Evolutionary conservation across 1,140 invertebrate species (phyloP), one percentile per base, ranked within the genome.

Genomic region (Oreohelix idahoensis): DNA sequence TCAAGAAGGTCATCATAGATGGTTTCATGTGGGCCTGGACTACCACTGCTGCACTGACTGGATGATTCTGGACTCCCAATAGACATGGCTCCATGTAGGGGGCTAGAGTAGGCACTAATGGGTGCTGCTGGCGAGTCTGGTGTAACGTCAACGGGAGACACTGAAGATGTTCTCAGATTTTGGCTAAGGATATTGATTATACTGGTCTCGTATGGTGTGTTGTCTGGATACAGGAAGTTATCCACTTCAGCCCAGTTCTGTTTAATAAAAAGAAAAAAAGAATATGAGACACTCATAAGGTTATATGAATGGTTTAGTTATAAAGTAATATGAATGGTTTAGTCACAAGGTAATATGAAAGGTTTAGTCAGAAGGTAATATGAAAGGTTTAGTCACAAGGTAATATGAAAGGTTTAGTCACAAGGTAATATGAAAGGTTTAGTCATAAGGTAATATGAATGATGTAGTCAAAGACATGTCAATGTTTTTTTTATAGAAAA

Each of bases 1-100:
- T 92, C 92, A 29, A 92, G 84, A 23, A 92, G 86, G 45, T 92
- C 90, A 39, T 92, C 92, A 69, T 90, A 91, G 29, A 84, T 66
- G 20, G 51, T 63, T n/a, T 83, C 74, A 20, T 71, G 78, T 76
- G 80, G 85, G 35, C 20, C 53, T 38, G 71, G 70, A 49, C 69
- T 75, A 29, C 71, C 38, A 77, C 73, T 70, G 82, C 58, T 69
- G 84, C 51, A 26, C 53, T 75, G 53, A 63, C 82, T 39, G 74
- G 85, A 70, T 69, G 79, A 45, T 78, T 75, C 49, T 70, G 79
- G 70, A 71, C 32, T 63, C 42, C 83, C 8, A 39, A 58, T 26
- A 36, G 70, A 73, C 70, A 70, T 53, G n/a, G 83, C 26, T 26
- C 20, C 71, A 35, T 29, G 78, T 35, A 23, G 42, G 23, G 75